phyloP scores from a whole-genome alignment of 1,140 invertebrate genomes.

The Scaptodrosophila lebanonensis region DNA sequence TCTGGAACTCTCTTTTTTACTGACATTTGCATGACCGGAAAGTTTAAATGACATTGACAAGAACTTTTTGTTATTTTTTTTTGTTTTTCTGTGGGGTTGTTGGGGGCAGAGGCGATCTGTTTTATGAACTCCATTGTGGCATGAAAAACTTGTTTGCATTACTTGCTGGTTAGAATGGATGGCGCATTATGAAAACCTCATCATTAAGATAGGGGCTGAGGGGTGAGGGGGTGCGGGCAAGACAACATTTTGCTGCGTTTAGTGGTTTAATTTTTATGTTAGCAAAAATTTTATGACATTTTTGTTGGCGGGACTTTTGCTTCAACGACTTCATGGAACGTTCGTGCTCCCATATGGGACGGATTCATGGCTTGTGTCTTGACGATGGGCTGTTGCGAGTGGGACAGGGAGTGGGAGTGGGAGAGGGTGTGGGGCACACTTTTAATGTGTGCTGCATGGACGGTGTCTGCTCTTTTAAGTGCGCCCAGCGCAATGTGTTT shows the following conservation, averaged over 20 bases:
- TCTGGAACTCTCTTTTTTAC: background rate
- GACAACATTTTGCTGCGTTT: conserved; percentile 52
- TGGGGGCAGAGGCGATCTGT: conserved; percentile 30
- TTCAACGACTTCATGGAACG: background rate
- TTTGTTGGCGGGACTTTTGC: too few relatives aligned
- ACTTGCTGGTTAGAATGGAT: too few relatives aligned
- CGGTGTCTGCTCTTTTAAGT: conserved; percentile 50
- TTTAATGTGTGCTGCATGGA: too few relatives aligned
- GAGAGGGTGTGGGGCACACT: too few relatives aligned
- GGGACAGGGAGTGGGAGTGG: too few relatives aligned
- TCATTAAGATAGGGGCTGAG: too few relatives aligned
- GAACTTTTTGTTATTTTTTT: too few relatives aligned
- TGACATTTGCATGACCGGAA: conserved; percentile 1
- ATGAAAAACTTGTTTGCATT: too few relatives aligned
- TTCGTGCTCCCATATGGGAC: conserved; percentile 5
- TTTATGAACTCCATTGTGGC: conserved; percentile 36
- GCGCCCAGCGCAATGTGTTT: conserved; percentile 67
- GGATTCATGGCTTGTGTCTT: too few relatives aligned
- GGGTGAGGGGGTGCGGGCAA: too few relatives aligned
- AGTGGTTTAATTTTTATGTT: conserved; percentile 72
- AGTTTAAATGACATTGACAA: conserved; percentile 29
- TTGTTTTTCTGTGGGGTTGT: too few relatives aligned
- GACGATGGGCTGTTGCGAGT: background rate
- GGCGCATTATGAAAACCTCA: too few relatives aligned
- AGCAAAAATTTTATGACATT: conserved; percentile 61